These are phyloP conservation scores for Varanus komodoensis DNA, from an alignment of 2,113 vertebrate species.

Conservation along the genomic window DNA sequence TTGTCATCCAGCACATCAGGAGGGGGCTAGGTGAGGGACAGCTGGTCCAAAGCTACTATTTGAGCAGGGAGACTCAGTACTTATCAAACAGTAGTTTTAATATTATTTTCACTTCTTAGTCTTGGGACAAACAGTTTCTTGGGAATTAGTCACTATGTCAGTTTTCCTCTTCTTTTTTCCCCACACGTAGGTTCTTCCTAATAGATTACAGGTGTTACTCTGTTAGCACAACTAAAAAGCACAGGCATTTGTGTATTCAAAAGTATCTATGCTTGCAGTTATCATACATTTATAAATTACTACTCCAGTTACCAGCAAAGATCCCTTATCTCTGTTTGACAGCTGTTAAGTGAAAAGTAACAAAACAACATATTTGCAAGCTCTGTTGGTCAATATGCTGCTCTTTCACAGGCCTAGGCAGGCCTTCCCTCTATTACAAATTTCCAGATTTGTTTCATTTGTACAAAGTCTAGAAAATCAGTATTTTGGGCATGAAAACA, in stretches of 20 bases:
- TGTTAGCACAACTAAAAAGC: not conserved
- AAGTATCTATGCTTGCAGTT: not conserved
- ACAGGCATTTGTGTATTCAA: not conserved
- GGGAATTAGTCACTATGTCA: not conserved
- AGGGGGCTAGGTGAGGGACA: not conserved
- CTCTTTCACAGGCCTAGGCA: too few species aligned
- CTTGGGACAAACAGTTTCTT: not conserved
- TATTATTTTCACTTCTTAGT: not conserved
- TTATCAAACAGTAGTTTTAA: not conserved
- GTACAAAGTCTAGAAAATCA: too few species aligned
- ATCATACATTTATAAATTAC: not conserved
- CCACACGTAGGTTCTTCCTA: not conserved
- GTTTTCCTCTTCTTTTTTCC: not conserved
- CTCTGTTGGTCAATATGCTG: too few species aligned
- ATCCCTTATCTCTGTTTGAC: too few species aligned
- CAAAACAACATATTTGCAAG: too few species aligned
- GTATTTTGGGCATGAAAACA: too few species aligned
- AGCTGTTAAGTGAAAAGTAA: too few species aligned
- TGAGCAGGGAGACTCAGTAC: not conserved
- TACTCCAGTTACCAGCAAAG: too few species aligned
- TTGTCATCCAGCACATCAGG: not conserved
- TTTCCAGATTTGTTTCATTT: too few species aligned
- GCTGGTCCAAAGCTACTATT: not conserved
- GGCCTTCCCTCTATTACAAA: too few species aligned
- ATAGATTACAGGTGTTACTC: not conserved